Base-by-base conservation (phyloP, 2,113 vertebrate genomes). In the Callionymus lyra region DNA sequence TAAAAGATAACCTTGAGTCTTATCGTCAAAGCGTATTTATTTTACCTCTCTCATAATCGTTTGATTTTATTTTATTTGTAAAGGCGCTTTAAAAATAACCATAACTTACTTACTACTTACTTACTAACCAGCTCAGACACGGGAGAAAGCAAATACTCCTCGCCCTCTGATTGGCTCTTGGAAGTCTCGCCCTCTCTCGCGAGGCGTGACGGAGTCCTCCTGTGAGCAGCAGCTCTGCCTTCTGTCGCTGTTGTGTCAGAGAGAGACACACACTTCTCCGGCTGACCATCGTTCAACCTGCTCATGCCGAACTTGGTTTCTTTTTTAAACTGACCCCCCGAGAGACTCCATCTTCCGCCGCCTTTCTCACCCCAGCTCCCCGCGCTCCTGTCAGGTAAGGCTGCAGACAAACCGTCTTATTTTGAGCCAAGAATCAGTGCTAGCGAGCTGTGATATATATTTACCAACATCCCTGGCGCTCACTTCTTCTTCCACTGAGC, bases 241-340 rank as follows among this genome's bases (percentile, higher is more conserved):
- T 74, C 72, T 78, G 64, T 72, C 39, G 66, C 61, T 71, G 70
- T 76, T 71, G 68, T 70, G 57, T 59, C 47, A 61, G 51, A 3
- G 44, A 46, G 16, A 40, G 37, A 37, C n/a, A 12, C n/a, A 12
- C 34, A 35, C 11, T 35, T 12, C 34, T 35, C 34, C 17, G 10
- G 11, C 31, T 12, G 36, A 10, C 9, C 38, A 3, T 44, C 15
- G 42, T 38, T 41, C 31, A 21, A 40, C 32, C 47, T 39, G 13
- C 27, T 56, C 6, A 50, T 54, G 44, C 15, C 14, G 13, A 36
- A 68, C 4, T 50, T 11, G 12, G 43, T 38, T 8, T 50, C 12
- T 38, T 64, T 60, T n/a, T 49, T 2, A 53, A 63, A 56, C 59
- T 46, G 6, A 40, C 21, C 50, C 10, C 50, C 47, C 41, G 2